phyloP scores from a whole-genome alignment of 1,140 invertebrate species.

The Halyomorpha halys region DNA sequence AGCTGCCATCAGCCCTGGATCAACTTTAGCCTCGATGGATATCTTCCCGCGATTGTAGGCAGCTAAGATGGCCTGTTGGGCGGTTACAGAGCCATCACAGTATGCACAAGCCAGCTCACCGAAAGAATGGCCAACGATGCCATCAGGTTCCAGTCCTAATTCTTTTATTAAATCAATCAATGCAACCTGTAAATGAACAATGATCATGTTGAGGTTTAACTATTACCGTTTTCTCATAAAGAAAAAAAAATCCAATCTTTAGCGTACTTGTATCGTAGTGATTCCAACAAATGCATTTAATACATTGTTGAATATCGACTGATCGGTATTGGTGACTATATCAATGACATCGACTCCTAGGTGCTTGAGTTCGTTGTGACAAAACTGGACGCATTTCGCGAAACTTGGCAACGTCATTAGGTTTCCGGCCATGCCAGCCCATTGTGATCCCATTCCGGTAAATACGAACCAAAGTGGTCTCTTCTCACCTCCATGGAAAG shows the following conservation, averaged over 20 bases:
- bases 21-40: slow-evolving; percentile 44
- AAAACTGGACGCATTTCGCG: slow-evolving; percentile 48
- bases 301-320: slow-evolving; percentile 46
- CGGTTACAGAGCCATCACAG: slow-evolving; percentile 56
- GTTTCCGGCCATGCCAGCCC: slow-evolving; percentile 49
- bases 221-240: too few relatives aligned
- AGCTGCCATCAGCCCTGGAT: slow-evolving; percentile 42
- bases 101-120: slow-evolving; percentile 58
- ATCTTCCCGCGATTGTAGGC: slow-evolving; percentile 52
- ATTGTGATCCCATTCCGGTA: slow-evolving; percentile 58
- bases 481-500: slow-evolving; percentile 35
- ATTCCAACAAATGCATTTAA: slow-evolving; percentile 60
- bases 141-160: slow-evolving; percentile 48
- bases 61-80: slow-evolving; percentile 50
- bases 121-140: slow-evolving; percentile 59
- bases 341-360: slow-evolving; percentile 49
- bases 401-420: slow-evolving; percentile 55
- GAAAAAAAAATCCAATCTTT: too few relatives aligned
- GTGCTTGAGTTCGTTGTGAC: slow-evolving; percentile 43
- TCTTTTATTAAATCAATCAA: slow-evolving; percentile 45
- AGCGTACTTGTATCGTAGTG: slow-evolving; percentile 48
- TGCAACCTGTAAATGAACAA: slow-evolving; percentile 46
- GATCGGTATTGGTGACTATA: slow-evolving; percentile 47
- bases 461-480: slow-evolving; percentile 67
- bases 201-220: too few relatives aligned